Evolutionary conservation across 2,797 vertebrate species (phyloP), one percentile per base, ranked within the genome.

Genomic region (Lithobates sylvaticus): DNA sequence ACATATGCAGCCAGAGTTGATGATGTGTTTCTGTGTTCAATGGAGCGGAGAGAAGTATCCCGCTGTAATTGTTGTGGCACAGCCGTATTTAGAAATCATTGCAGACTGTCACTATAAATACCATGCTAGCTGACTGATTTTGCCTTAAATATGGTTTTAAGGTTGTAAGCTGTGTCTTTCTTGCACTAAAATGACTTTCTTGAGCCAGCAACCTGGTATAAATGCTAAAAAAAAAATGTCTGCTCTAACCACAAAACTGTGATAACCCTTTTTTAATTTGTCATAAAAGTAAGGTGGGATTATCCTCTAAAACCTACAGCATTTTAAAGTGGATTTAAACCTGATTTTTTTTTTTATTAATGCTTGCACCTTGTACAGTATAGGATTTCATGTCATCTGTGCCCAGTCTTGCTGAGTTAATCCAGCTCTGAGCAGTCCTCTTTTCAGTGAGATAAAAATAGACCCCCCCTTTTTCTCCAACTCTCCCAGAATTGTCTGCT

Each of bases 1-100:
- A 36, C 68, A 71, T 71, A 26, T 34, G 78, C 44, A 54, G 44
- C 44, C 27, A 71, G 65, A 54, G 67, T 54, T 54, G 44, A 70
- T 78, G n/a, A 78, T 80, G 47, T 54, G 29, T 80, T 80, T 54
- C 44, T 71, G 67, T 70, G 78, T 67, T 70, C 65, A 71, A 67
- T 71, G 67, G 7, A 80, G 78, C 67, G 54, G 50, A n/a, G 44
- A 70, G 26, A 70, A 36, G 67, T 71, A 27, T 81, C 47, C 27
- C 32, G 15, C 50, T 73, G 69, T 73, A 73, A 81, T 72, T 81
- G 47, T 36, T 39, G 32, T 36, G 47, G 79, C 79, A 73, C 79
- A 73, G 32, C 32, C 71, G 16, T 64, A 27, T 81, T 81, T 81
- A 81, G 69, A 72, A 61, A 72, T 69, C 5, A 36, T 34, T 81